Conservation (phyloP, 2,797 vertebrate species). For the Siniperca scherzeri region DNA sequence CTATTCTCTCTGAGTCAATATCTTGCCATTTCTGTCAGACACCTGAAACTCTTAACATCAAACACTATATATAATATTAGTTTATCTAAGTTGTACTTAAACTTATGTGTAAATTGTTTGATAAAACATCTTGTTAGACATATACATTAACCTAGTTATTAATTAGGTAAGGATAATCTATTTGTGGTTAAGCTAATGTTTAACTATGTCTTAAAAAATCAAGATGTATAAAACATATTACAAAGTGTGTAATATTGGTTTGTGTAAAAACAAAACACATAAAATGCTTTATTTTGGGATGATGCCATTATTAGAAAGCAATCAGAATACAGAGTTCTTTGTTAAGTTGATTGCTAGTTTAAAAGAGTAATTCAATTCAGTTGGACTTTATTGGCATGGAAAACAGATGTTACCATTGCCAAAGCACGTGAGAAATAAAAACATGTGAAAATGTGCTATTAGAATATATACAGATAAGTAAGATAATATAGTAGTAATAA, state of each 20-base stretch:
- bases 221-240: not conserved
- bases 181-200: not conserved
- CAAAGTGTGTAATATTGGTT: not conserved
- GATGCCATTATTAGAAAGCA: not conserved
- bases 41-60: not conserved
- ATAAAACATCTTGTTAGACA: not conserved
- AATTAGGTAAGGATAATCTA: not conserved
- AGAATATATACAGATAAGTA: too few species aligned
- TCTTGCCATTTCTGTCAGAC: slow-evolving; percentile 1
- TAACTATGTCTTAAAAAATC: not conserved
- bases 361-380: too few species aligned
- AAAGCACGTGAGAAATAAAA: too few species aligned
- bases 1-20: slow-evolving; percentile 33
- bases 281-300: not conserved
- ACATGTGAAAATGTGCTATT: too few species aligned
- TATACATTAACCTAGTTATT: not conserved
- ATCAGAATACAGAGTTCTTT: not conserved
- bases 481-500: too few species aligned
- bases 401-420: too few species aligned
- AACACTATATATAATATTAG: too few species aligned
- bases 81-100: not conserved
- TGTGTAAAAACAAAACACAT: not conserved
- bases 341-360: not conserved
- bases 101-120: not conserved
- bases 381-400: too few species aligned